phyloP scores from a whole-genome alignment of 35 echinoderm and acorn worm genomes.

The Hemicentrotus pulcherrimus region DNA sequence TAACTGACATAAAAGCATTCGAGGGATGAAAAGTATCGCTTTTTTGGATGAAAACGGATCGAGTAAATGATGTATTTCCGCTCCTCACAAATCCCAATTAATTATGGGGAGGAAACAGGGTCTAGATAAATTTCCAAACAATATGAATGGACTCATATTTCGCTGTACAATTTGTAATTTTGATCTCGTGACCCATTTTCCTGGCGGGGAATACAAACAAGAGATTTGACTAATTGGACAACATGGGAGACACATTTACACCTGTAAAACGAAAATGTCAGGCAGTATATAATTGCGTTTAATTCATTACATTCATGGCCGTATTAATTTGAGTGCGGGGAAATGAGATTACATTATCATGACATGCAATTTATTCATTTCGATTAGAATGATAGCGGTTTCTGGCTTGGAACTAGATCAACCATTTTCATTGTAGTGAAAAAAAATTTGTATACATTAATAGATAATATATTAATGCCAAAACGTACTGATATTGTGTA shows the following conservation, averaged over 20 bases:
- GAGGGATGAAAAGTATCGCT: not conserved
- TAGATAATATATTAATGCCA: too few relatives aligned
- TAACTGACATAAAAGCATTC: not conserved
- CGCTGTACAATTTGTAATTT: not conserved
- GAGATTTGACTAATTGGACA: not conserved
- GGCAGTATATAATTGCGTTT: not conserved
- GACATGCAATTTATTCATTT: not conserved
- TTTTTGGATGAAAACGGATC: not conserved
- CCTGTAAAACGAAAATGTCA: not conserved
- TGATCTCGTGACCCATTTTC: not conserved
- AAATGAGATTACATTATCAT: not conserved
- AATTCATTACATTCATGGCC: not conserved
- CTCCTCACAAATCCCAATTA: not conserved
- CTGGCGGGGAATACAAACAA: not conserved
- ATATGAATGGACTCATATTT: not conserved
- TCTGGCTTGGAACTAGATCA: not conserved
- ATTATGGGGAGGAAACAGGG: not conserved
- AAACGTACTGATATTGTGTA: too few relatives aligned
- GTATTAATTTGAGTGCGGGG: not conserved
- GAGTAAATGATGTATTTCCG: not conserved
- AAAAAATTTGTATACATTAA: too few relatives aligned
- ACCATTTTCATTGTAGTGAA: too few relatives aligned
- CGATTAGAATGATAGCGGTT: not conserved
- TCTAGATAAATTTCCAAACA: not conserved
- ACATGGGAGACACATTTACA: not conserved